Percentiles rank a stretch among this genome's conserved stretches.
These are phyloP conservation scores for Hypsibius dujardini DNA, from an alignment of 1,140 invertebrate genomes.

Conservation along the genomic window DNA sequence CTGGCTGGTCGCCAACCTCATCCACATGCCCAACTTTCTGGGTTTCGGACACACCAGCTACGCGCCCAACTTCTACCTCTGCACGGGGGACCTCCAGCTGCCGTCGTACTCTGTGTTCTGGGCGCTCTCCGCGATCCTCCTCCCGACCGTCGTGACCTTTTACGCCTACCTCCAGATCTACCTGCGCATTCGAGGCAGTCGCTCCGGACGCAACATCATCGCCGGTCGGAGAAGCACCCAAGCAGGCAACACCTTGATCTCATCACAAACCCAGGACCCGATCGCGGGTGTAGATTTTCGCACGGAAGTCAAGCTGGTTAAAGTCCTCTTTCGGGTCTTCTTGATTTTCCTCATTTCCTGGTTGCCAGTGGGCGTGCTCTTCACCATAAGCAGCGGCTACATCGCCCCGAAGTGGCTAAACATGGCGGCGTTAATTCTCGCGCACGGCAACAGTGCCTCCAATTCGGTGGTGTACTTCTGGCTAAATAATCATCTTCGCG, in stretches of 20 bases:
- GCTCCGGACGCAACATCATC: background rate
- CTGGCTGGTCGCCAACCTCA: background rate
- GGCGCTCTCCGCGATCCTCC: background rate
- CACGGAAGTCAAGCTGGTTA: constrained; percentile 12
- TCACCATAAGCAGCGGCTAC: background rate
- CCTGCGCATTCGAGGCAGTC: background rate
- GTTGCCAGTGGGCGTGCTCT: background rate
- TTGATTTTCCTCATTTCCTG: background rate
- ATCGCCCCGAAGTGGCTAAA: constrained; percentile 17
- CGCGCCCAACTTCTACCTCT: background rate
- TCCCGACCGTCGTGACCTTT: background rate
- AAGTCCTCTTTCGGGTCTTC: constrained; percentile 4
- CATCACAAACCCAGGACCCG: background rate
- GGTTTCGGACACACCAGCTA: background rate
- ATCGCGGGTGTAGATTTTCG: constrained; percentile 14
- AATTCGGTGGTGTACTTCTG: background rate
- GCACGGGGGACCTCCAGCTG: background rate
- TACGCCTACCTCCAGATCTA: constrained; percentile 13
- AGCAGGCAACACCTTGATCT: constrained; percentile 16
- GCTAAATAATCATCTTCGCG: background rate
- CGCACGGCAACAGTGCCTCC: constrained; percentile 14
- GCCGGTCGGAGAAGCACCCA: constrained; percentile 12
- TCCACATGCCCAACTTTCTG: background rate
- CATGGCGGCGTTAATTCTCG: constrained; percentile 19
- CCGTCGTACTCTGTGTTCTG: background rate